Conservation (phyloP, 2,888 invertebrate genomes). For the Lasius fuliginosus region DNA sequence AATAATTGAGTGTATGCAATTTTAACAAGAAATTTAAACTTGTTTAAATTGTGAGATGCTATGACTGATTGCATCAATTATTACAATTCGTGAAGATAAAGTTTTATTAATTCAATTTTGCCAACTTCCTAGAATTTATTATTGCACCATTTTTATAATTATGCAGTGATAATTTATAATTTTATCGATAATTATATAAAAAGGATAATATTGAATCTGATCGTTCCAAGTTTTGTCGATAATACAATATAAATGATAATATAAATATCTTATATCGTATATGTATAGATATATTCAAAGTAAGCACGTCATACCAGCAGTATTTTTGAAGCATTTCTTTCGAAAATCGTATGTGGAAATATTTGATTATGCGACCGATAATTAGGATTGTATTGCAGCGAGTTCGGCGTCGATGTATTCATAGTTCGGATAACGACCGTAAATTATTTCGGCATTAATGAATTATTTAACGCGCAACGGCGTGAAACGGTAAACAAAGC, state of each 20-base stretch:
- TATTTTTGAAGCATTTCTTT: conserved; percentile 1
- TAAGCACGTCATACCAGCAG: no score
- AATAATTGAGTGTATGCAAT: background rate
- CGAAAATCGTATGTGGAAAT: conserved; percentile 1
- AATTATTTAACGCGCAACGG: conserved; percentile 59
- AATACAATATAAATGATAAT: background rate
- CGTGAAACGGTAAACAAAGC: conserved; percentile 51
- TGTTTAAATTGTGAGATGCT: background rate
- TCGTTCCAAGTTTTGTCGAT: background rate
- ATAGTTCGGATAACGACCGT: conserved; percentile 27
- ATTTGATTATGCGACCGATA: conserved; percentile 29
- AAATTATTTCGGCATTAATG: conserved; percentile 52
- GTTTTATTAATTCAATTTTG: background rate
- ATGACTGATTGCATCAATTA: background rate
- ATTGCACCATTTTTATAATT: background rate
- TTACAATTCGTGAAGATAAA: background rate
- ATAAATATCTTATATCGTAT: background rate
- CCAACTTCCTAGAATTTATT: background rate
- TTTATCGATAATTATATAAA: background rate
- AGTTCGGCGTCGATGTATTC: conserved; percentile 13
- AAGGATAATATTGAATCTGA: background rate
- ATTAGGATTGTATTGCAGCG: conserved; percentile 35
- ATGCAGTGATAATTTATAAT: conserved; percentile 2
- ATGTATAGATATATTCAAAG: background rate
- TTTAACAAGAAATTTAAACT: background rate